These are phyloP conservation scores for Amyelois transitella DNA, from an alignment of 1,140 invertebrate genomes.

Conservation along the genomic window DNA sequence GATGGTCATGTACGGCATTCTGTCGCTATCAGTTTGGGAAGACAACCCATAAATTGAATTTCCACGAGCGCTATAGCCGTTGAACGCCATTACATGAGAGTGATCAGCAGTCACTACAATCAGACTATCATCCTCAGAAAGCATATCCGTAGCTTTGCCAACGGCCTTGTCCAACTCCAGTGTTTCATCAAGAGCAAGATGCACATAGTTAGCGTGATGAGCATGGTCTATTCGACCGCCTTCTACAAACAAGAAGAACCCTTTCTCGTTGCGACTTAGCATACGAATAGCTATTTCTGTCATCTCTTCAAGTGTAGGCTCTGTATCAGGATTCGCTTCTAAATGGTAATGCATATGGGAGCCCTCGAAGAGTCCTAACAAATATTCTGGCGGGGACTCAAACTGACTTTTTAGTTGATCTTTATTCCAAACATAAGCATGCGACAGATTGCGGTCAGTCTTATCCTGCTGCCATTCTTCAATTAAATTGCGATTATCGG, in stretches of 20 bases:
- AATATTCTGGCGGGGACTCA: neutral
- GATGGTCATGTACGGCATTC: neutral
- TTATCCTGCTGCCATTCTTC: neutral
- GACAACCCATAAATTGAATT: neutral
- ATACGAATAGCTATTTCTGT: neutral
- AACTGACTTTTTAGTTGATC: neutral
- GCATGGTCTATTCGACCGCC: neutral
- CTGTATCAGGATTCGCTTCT: neutral
- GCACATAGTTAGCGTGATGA: neutral
- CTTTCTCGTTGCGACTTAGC: neutral
- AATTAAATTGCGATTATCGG: neutral
- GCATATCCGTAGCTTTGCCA: neutral
- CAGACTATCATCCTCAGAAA: neutral
- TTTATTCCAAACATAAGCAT: neutral
- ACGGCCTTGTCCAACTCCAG: neutral
- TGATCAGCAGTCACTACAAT: neutral
- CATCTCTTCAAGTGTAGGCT: neutral
- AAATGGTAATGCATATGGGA: neutral
- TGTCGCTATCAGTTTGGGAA: neutral
- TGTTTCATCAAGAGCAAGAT: neutral
- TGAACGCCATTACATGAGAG: neutral
- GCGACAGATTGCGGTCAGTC: neutral
- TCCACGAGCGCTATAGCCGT: neutral
- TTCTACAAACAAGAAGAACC: neutral
- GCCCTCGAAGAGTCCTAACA: neutral